Conservation (phyloP, 2,113 vertebrate species). For the Nipponia nippon region DNA sequence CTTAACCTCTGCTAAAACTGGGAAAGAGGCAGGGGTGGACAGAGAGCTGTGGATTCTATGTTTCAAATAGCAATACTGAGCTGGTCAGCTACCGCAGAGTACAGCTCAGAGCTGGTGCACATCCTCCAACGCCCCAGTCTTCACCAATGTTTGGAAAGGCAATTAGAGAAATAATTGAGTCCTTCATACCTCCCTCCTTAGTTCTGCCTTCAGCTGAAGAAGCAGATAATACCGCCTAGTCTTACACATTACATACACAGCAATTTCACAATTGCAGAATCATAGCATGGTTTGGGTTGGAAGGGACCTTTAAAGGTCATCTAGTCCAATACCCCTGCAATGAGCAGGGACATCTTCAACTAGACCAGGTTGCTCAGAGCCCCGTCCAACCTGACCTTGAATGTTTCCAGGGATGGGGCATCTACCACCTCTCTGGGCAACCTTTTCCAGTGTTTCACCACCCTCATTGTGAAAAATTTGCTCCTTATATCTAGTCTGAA, state of each 20-base stretch:
- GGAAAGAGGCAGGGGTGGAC: neutral
- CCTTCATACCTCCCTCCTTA: neutral
- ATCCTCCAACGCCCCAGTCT: neutral
- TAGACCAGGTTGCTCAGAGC: neutral
- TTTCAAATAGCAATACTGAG: neutral
- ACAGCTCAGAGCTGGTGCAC: neutral
- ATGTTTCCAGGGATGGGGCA: neutral
- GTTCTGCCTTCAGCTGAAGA: neutral
- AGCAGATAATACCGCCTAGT: neutral
- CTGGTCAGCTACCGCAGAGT: neutral
- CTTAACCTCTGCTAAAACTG: neutral
- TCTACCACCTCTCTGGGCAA: neutral
- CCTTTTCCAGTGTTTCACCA: neutral
- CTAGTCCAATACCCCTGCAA: neutral
- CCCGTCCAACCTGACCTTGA: neutral
- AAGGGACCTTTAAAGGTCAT: neutral
- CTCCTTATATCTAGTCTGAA: neutral
- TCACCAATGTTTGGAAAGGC: neutral
- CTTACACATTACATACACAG: neutral
- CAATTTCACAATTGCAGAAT: neutral
- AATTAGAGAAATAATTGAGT: neutral
- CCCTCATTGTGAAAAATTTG: neutral
- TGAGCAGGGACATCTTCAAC: neutral
- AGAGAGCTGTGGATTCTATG: neutral
- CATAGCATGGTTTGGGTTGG: neutral